These are phyloP conservation scores for Galbula dea DNA, from an alignment of 2,113 vertebrate species.

Conservation along the genomic window DNA sequence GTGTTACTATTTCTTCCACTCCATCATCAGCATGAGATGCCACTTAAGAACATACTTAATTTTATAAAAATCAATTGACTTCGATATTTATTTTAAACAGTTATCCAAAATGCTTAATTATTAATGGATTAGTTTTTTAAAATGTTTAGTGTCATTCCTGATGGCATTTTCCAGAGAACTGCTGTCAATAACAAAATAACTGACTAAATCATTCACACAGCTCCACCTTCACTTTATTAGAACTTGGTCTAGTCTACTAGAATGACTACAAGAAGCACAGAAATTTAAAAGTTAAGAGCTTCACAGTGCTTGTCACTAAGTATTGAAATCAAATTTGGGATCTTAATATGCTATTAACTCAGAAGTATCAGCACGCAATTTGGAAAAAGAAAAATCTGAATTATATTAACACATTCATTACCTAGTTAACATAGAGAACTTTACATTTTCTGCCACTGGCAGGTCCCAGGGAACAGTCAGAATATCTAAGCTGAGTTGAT, in stretches of 20 bases:
- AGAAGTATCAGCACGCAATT: neutral
- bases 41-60: neutral
- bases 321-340: neutral
- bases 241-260: neutral
- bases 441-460: neutral
- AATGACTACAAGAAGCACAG: neutral
- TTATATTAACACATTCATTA: neutral
- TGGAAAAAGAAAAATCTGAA: neutral
- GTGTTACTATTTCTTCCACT: neutral
- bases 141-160: neutral
- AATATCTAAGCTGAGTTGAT: neutral
- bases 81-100: neutral
- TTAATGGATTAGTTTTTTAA: neutral
- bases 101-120: neutral
- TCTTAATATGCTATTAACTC: neutral
- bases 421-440: neutral
- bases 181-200: neutral
- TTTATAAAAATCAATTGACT: neutral
- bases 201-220: neutral
- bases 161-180: neutral
- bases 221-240: neutral
- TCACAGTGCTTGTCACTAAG: neutral
- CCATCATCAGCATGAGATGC: neutral
- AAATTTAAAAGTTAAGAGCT: neutral
- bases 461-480: neutral